Evolutionary conservation across 2,888 invertebrate genomes (phyloP).

Genomic region (Dasypogon diadema): DNA sequence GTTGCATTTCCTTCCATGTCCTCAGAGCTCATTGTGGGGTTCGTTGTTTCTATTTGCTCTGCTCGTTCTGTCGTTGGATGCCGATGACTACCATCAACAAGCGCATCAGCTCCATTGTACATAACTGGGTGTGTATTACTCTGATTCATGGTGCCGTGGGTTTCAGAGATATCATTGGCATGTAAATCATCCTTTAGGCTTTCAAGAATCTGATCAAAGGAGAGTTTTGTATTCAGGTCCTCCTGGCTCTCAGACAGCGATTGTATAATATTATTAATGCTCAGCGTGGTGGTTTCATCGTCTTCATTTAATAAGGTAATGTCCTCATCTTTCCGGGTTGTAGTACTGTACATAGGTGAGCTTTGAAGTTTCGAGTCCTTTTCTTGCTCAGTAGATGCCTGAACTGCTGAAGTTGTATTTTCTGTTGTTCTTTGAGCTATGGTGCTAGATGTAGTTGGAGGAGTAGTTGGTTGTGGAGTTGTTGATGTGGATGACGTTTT

Average conservation of each 20-base stretch:
- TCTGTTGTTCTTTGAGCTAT: conserved; percentile 53
- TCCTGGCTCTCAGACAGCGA: conserved; percentile 52
- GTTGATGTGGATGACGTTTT: conserved; percentile 56
- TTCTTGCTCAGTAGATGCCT: neutral
- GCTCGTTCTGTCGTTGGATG: conserved; percentile 13
- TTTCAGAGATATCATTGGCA: neutral
- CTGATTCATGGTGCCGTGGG: neutral
- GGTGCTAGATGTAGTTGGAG: conserved; percentile 31
- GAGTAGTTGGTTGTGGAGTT: conserved; percentile 53
- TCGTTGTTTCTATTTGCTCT: neutral
- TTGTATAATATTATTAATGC: conserved; percentile 25
- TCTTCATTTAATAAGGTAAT: conserved; percentile 3
- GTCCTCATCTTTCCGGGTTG: conserved; percentile 23
- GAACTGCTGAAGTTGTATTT: conserved; percentile 19
- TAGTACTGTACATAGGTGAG: neutral
- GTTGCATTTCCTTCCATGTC: conserved; percentile 53
- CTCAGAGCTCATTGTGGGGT: neutral
- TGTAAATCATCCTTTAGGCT: conserved; percentile 60
- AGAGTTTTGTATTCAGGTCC: conserved; percentile 62
- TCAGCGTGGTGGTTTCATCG: conserved; percentile 12
- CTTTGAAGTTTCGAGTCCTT: conserved; percentile 1
- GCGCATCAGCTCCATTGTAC: conserved; percentile 39
- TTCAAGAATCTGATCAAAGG: conserved; percentile 66
- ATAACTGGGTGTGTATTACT: conserved; percentile 49
- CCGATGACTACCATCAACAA: conserved; percentile 1